Conservation (phyloP, 1,140 invertebrate genomes). For the Anthonomus grandis region DNA sequence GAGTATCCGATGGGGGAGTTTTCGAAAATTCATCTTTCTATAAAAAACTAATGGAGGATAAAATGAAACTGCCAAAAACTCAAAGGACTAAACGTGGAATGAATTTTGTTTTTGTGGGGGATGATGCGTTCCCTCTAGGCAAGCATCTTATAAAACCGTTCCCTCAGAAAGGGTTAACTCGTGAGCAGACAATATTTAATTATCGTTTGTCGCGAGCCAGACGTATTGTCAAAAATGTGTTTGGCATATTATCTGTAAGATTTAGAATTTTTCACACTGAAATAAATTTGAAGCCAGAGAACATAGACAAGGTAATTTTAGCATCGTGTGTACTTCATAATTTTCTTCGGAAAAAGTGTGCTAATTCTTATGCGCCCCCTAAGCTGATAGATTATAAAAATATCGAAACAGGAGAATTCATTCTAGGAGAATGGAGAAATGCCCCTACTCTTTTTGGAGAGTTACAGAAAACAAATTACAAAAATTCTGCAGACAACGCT, state of each 20-base stretch:
- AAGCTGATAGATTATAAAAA: too few species aligned
- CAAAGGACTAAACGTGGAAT: not conserved
- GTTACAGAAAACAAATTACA: not conserved
- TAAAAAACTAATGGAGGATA: conserved; percentile 4
- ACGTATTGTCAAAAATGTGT: not conserved
- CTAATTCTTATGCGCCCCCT: not conserved
- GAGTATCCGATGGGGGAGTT: conserved; percentile 40
- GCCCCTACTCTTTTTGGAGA: not conserved
- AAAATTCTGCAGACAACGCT: too few species aligned
- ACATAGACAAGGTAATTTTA: not conserved
- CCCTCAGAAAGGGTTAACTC: not conserved
- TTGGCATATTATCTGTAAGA: not conserved
- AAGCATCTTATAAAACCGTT: not conserved
- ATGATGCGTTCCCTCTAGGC: not conserved
- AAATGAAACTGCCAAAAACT: not conserved
- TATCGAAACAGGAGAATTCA: too few species aligned
- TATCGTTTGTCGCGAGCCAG: too few species aligned
- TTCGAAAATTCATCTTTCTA: conserved; percentile 14
- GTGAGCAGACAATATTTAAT: too few species aligned
- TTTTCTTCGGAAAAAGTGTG: not conserved
- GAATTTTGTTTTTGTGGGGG: conserved; percentile 2
- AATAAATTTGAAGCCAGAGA: not conserved
- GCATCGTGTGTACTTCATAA: not conserved
- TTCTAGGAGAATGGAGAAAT: not conserved
- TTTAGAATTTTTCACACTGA: not conserved